Evolutionary conservation across 2,797 vertebrate species (phyloP).

Genomic region (Eulemur rubriventer): DNA sequence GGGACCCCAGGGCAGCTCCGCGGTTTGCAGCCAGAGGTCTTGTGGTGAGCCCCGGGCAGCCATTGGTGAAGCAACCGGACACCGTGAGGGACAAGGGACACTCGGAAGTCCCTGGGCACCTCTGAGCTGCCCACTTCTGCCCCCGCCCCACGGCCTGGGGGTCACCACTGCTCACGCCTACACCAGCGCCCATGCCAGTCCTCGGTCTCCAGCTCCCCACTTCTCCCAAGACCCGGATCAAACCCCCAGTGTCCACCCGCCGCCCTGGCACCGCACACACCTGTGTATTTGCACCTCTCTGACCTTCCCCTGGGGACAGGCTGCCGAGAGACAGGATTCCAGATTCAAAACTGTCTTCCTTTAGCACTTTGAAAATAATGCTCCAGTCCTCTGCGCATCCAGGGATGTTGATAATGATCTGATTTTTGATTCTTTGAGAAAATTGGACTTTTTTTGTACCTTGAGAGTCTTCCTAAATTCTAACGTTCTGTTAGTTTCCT

Average conservation of each 20-base stretch:
- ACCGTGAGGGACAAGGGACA: neutral
- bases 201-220: neutral
- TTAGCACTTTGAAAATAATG: neutral
- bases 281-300: too few relatives aligned
- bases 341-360: neutral
- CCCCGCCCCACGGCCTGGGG: accelerated
- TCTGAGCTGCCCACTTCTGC: neutral
- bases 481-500: neutral
- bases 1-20: too few relatives aligned
- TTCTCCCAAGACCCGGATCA: neutral
- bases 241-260: neutral
- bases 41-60: neutral
- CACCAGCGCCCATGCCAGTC: accelerated
- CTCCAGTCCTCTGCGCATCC: neutral
- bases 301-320: accelerated
- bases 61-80: accelerated
- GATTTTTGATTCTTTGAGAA: neutral
- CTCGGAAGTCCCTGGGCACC: accelerated
- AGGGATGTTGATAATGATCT: too few relatives aligned
- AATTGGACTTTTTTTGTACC: neutral
- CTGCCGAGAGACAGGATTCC: neutral
- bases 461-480: neutral
- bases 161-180: accelerated
- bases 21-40: accelerated
- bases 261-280: neutral